Base-by-base conservation (phyloP, 2,888 invertebrate genomes). In the Heliconius charithonia region DNA sequence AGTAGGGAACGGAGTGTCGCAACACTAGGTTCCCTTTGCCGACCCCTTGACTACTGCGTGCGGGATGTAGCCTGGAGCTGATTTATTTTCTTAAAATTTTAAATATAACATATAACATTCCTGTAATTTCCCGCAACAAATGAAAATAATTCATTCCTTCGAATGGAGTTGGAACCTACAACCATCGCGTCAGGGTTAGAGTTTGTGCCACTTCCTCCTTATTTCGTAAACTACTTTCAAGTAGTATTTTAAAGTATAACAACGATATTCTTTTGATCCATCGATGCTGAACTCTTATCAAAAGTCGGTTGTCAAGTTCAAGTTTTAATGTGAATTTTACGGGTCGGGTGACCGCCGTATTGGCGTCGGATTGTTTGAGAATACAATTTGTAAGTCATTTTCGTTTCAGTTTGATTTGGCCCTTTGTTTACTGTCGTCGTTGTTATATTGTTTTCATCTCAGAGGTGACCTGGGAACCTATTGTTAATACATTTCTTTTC, bases 341-440 rank as follows among this genome's bases (percentile, higher is more conserved):
- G 80, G 79, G 80, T 82, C 83, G 81, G 81, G 82, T 84, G 82
- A 83, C 84, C 82, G 83, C 22, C 22, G 51, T 6, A 6, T 2
- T 19, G 59, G 13, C 63, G 63, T 67, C 81, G 80, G 81, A 85
- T 84, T 83, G 85, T 84, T 85, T 78, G 82, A 37, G 74, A 82
- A 84, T 84, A 83, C 83, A 84, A 84, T 85, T 85, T 84, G 82
- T 84, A 80, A 77, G 81, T 84, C 82, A 85, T 84, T 85, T 83
- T 83, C 82, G 80, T 84, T 84, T 83, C 83, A 84, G 82, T 78
- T 78, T 83, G 83, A 83, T 82, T 79, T 78, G 76, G 79, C 79
- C 77, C 81, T 82, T n/a, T 83, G 84, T 83, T 83, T 83, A 81
- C 80, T 72, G 77, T 83, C 79, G 19, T 56, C 29, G 32, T n/a